Percentiles rank a stretch among this genome's conserved stretches.
Evolutionary conservation across 2,888 invertebrate genomes (phyloP).

Genomic region (Phrixothrix hirtus): DNA sequence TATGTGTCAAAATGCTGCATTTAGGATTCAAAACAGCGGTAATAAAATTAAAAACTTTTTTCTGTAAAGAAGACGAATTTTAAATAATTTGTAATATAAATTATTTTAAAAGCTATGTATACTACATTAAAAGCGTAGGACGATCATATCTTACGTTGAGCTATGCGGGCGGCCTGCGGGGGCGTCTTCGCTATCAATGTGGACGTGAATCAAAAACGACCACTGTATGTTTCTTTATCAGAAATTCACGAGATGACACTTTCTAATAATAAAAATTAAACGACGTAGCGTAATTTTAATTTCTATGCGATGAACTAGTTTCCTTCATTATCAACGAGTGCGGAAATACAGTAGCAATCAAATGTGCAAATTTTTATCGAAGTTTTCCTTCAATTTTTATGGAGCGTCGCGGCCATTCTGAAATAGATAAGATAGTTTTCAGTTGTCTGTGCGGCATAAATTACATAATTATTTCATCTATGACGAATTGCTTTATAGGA

Average conservation of each 20-base stretch:
- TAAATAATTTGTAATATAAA: constrained; percentile 12
- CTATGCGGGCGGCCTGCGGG: constrained; percentile 21
- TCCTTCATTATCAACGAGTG: constrained; percentile 25
- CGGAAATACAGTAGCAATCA: constrained; percentile 29
- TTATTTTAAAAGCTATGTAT: constrained; percentile 23
- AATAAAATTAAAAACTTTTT: too few relatives aligned
- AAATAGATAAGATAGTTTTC: constrained; percentile 18
- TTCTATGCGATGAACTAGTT: constrained; percentile 16
- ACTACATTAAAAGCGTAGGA: constrained; percentile 21
- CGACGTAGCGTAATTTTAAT: constrained; percentile 12
- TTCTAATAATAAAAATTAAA: constrained; percentile 12
- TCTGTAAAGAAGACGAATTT: background rate
- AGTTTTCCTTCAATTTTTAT: constrained; percentile 21
- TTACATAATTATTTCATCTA: too few relatives aligned
- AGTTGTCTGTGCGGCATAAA: too few relatives aligned
- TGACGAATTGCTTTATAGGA: too few relatives aligned
- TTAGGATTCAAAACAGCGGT: too few relatives aligned
- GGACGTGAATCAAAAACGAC: constrained; percentile 17
- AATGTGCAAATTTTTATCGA: constrained; percentile 26
- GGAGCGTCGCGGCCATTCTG: constrained; percentile 22
- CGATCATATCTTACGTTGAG: constrained; percentile 19
- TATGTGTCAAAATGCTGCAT: too few relatives aligned
- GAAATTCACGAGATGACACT: constrained; percentile 7
- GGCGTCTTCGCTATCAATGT: constrained; percentile 24
- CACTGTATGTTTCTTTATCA: constrained; percentile 14